These are phyloP conservation scores for Eupithecia subumbrata DNA, from an alignment of 2,888 invertebrate genomes.

Conservation along the genomic window DNA sequence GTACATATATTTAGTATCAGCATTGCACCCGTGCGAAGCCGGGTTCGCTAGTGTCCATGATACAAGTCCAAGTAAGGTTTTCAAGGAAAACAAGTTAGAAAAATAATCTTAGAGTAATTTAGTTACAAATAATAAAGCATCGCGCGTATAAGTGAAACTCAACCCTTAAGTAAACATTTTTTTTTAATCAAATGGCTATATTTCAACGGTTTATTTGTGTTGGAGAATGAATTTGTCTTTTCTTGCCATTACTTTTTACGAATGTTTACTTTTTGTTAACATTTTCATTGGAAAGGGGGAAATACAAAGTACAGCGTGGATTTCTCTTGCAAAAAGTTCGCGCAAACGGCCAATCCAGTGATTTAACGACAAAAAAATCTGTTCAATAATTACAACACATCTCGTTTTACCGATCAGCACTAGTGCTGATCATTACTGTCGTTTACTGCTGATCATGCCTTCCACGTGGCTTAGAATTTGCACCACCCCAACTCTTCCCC, in stretches of 20 bases:
- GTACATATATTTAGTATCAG: too few species aligned
- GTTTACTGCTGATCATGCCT: too few species aligned
- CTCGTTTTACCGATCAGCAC: too few species aligned
- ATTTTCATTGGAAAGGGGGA: background rate
- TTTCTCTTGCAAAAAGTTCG: background rate
- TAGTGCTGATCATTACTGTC: too few species aligned
- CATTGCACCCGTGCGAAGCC: too few species aligned
- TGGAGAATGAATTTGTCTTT: slow-evolving; percentile 29
- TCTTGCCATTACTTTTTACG: slow-evolving; percentile 19
- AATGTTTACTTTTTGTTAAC: slow-evolving; percentile 18
- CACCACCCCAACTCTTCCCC: too few species aligned
- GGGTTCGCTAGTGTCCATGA: too few species aligned
- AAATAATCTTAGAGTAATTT: background rate
- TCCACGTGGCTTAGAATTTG: too few species aligned
- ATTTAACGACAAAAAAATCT: too few species aligned
- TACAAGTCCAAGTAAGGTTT: background rate
- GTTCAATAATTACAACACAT: too few species aligned
- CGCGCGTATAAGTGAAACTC: background rate
- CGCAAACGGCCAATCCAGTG: background rate
- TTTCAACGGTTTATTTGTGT: slow-evolving; percentile 38
- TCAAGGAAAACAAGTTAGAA: background rate
- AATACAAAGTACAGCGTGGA: background rate
- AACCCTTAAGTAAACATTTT: slow-evolving; percentile 54
- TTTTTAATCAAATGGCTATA: slow-evolving; percentile 61
- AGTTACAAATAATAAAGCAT: background rate